phyloP scores from a whole-genome alignment of 2,888 invertebrate species.

The Nebria salina region DNA sequence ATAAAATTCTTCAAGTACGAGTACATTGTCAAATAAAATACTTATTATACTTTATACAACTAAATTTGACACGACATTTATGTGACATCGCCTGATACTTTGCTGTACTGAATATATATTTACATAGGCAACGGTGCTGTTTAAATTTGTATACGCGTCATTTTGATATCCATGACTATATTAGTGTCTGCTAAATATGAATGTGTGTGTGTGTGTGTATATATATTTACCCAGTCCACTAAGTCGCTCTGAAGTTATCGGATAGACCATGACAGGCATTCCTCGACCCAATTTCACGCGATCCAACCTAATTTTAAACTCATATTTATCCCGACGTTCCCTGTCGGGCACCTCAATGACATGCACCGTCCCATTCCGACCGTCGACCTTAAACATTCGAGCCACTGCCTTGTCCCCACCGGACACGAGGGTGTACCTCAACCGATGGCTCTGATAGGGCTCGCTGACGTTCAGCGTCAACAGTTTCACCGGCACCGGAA shows the following conservation, averaged over 20 bases:
- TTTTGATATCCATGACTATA: neutral
- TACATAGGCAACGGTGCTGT: neutral
- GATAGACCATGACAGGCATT: conserved; percentile 79
- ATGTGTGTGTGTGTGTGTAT: neutral
- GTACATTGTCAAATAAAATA: neutral
- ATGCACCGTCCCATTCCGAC: conserved; percentile 79
- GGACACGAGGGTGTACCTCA: conserved; percentile 72
- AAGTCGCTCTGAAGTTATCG: conserved; percentile 76
- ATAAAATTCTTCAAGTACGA: neutral
- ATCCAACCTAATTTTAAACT: conserved; percentile 67
- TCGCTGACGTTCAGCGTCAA: conserved; percentile 81
- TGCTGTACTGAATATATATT: neutral
- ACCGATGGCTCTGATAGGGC: conserved; percentile 70
- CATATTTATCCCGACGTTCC: conserved; percentile 74
- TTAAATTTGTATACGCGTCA: neutral
- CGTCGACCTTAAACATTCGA: conserved; percentile 77
- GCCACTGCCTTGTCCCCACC: conserved; percentile 67
- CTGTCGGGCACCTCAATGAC: conserved; percentile 79
- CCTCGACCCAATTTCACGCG: conserved; percentile 70
- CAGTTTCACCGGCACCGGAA: conserved; percentile 76
- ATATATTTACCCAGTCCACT: conserved; percentile 69
- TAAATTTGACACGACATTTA: neutral
- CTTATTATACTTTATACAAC: neutral
- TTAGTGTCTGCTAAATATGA: neutral
- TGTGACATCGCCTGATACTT: neutral